Conservation (phyloP, 2,113 vertebrate species). For the Alouatta palliata region DNA sequence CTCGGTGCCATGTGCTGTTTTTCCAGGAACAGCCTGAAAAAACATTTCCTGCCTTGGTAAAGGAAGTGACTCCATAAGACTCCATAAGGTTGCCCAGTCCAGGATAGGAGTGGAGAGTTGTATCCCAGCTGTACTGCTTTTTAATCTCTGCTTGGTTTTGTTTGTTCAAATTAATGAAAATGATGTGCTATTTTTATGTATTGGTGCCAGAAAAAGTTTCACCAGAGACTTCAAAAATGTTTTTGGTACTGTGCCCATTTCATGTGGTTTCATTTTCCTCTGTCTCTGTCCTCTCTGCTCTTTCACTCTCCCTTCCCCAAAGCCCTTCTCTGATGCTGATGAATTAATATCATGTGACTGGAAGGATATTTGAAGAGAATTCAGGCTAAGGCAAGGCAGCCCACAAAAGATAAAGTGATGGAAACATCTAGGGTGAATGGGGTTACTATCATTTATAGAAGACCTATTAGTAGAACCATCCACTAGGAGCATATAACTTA, state of each 20-base stretch:
- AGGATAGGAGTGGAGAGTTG: constrained; percentile 71
- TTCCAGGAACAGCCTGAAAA: constrained; percentile 29
- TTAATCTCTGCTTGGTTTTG: constrained; percentile 83
- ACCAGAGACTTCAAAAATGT: constrained; percentile 75
- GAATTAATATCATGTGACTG: constrained; percentile 63
- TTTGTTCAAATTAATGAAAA: constrained; percentile 86
- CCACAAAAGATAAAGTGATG: constrained; percentile 52
- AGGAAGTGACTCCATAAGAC: constrained; percentile 61
- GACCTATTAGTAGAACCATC: not conserved
- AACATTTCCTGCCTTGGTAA: constrained; percentile 59
- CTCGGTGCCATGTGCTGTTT: constrained; percentile 13
- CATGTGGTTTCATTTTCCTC: constrained; percentile 82
- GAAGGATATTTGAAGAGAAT: constrained; percentile 46
- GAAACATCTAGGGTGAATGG: not conserved
- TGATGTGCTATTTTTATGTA: constrained; percentile 84
- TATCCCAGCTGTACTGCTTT: constrained; percentile 77
- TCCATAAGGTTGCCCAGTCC: constrained; percentile 60
- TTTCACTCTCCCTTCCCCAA: not conserved
- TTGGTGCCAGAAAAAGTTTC: constrained; percentile 73
- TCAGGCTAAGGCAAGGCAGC: constrained; percentile 27
- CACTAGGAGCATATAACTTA: constrained; percentile 58
- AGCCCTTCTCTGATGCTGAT: constrained; percentile 39
- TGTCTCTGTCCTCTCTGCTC: constrained; percentile 33
- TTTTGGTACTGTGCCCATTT: constrained; percentile 81
- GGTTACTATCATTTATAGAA: constrained; percentile 33